phyloP scores from a whole-genome alignment of 2,888 invertebrate species.

The Hermaeophaga mercurialis region DNA sequence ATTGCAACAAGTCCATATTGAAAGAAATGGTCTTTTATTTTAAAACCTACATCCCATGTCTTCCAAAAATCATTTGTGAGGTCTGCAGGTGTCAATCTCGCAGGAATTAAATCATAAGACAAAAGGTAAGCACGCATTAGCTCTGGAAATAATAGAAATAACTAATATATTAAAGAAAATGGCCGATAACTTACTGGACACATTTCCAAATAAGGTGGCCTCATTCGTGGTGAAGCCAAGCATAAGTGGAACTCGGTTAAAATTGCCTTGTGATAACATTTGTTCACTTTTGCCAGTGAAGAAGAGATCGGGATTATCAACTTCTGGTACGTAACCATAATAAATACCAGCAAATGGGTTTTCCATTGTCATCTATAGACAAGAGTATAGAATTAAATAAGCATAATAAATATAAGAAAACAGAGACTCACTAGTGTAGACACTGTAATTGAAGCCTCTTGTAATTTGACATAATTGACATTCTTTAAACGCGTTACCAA shows the following conservation, averaged over 20 bases:
- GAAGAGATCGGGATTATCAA: constrained; percentile 1
- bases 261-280: neutral
- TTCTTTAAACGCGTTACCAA: neutral
- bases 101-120: neutral
- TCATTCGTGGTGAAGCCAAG: constrained; percentile 3
- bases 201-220: neutral
- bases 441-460: neutral
- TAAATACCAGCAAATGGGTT: constrained; percentile 7
- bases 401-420: no score
- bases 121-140: neutral
- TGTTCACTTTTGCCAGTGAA: neutral
- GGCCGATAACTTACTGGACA: no score
- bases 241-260: constrained; percentile 1
- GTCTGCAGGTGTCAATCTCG: neutral
- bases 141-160: neutral
- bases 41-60: neutral
- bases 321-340: constrained; percentile 4
- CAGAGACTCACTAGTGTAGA: neutral
- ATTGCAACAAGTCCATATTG: neutral
- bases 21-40: neutral
- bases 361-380: neutral
- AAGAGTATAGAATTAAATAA: no score
- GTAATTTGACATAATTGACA: neutral
- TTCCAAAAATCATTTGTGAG: neutral
- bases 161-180: no score